phyloP scores from a whole-genome alignment of 2,113 vertebrate species.

The Ochotona princeps region DNA sequence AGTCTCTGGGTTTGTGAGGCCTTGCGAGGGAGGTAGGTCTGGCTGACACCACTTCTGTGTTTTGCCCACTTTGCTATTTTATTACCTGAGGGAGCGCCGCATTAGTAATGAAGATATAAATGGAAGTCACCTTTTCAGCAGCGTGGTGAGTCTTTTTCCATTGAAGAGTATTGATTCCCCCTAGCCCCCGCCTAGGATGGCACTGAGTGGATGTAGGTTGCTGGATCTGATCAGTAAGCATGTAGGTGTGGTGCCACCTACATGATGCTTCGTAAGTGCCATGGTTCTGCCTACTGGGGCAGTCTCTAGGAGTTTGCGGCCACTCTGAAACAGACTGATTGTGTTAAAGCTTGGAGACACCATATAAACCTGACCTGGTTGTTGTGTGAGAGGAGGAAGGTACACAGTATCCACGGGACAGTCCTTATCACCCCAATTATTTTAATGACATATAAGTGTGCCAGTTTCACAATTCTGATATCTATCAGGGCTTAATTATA shows the following conservation, averaged over 20 bases:
- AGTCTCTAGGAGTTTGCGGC: background rate
- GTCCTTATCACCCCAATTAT: slow-evolving; percentile 31
- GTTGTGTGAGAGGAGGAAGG: background rate
- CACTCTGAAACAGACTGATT: background rate
- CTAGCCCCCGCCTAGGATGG: background rate
- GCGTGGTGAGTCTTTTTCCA: slow-evolving; percentile 43
- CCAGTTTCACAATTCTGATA: slow-evolving; percentile 74
- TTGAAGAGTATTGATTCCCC: slow-evolving; percentile 66
- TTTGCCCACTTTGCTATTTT: background rate
- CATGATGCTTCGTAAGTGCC: too few relatives aligned
- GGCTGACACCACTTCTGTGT: fast-evolving
- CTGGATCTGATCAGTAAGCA: background rate
- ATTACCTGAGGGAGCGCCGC: background rate
- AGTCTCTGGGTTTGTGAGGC: background rate
- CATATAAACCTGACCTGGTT: slow-evolving; percentile 14
- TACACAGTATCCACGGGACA: background rate
- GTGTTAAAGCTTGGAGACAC: background rate
- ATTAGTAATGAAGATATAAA: slow-evolving; percentile 43
- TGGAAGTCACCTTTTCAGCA: slow-evolving; percentile 50
- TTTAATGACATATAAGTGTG: slow-evolving; percentile 65
- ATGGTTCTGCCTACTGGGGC: background rate
- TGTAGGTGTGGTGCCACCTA: background rate
- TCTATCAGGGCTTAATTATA: slow-evolving; percentile 65
- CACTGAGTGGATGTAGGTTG: background rate
- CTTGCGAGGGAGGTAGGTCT: fast-evolving